Percentiles rank a stretch among this genome's conserved stretches.
phyloP scores from a whole-genome alignment of 92 coral and sea anemone genomes.

The Porites rus region DNA sequence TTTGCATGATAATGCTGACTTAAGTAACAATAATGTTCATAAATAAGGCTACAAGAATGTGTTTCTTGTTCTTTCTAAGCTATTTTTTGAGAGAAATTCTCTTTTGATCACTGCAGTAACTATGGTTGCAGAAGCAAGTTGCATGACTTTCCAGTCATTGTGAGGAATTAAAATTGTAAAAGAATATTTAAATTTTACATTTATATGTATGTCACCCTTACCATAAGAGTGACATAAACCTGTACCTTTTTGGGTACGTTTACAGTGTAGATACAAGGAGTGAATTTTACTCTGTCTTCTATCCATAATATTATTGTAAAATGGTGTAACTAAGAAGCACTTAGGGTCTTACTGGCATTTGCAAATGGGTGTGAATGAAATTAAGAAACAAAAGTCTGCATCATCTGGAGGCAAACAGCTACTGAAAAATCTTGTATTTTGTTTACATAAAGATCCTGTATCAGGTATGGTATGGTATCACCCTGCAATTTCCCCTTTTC shows the following conservation, averaged over 20 bases:
- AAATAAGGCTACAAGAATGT: no score
- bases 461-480: conserved; percentile 49
- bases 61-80: background rate
- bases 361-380: conserved; percentile 15
- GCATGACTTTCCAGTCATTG: background rate
- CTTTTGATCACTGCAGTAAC: background rate
- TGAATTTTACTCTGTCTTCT: background rate
- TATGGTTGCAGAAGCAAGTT: background rate
- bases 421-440: conserved; percentile 57
- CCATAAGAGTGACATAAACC: background rate
- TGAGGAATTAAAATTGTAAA: no score
- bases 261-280: background rate
- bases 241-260: background rate
- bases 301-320: conserved; percentile 3
- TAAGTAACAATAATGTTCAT: no score
- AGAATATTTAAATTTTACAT: conserved; percentile 21
- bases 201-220: background rate
- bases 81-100: background rate
- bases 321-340: background rate
- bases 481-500: background rate
- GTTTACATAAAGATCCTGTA: conserved; percentile 49
- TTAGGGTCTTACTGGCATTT: conserved; percentile 9
- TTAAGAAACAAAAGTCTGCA: conserved; percentile 40
- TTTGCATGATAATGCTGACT: no score
- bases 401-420: conserved; percentile 45